Conservation (phyloP, 2,888 invertebrate genomes). For the Polydrusus pterygomalis region DNA sequence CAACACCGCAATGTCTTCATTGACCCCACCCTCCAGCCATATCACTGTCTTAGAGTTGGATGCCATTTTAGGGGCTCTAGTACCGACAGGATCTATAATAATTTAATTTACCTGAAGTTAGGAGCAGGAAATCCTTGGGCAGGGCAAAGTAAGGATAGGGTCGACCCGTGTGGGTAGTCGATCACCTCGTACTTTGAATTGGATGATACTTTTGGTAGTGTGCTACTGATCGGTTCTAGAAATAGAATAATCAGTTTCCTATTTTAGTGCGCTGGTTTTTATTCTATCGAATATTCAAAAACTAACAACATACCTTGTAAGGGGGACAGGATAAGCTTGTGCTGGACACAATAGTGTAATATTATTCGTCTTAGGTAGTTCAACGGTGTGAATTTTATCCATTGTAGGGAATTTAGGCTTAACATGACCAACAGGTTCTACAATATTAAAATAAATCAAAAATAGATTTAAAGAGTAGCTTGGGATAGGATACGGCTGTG, state of each 20-base stretch:
- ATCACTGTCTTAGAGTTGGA: constrained; percentile 63
- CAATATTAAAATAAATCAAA: constrained; percentile 52
- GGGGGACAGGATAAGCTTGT: constrained; percentile 56
- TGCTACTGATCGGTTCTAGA: constrained; percentile 74
- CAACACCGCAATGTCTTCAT: constrained; percentile 64
- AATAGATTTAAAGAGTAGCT: background rate
- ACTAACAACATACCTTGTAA: constrained; percentile 39
- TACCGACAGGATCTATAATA: constrained; percentile 67
- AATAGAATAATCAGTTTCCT: too few relatives aligned
- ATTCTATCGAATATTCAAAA: too few relatives aligned
- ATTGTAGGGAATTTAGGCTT: constrained; percentile 76
- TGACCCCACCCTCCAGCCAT: constrained; percentile 63
- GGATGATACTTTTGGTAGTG: constrained; percentile 72
- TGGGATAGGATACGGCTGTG: background rate
- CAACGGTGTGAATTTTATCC: constrained; percentile 80
- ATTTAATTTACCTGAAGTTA: constrained; percentile 71
- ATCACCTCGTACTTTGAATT: constrained; percentile 69
- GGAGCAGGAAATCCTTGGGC: constrained; percentile 78
- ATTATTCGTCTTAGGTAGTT: constrained; percentile 72
- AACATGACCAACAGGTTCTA: constrained; percentile 76
- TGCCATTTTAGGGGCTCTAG: constrained; percentile 66
- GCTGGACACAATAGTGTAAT: constrained; percentile 78
- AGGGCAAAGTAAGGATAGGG: constrained; percentile 73
- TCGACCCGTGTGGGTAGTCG: constrained; percentile 60
- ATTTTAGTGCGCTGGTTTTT: too few relatives aligned